These are phyloP conservation scores for Lasiurus borealis DNA, from an alignment of 2,113 vertebrate genomes.

Conservation along the genomic window DNA sequence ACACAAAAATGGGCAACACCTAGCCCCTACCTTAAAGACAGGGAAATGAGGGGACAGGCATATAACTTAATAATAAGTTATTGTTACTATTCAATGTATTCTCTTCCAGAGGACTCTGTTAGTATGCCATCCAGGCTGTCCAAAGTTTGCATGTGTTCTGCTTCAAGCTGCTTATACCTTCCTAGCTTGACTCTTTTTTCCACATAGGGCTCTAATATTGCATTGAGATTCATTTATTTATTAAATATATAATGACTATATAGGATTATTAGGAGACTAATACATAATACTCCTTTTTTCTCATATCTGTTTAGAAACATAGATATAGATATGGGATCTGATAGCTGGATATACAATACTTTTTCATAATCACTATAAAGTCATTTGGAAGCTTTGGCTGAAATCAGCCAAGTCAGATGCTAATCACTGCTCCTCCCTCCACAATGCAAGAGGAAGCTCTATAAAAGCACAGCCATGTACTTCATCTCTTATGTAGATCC, in stretches of 20 bases:
- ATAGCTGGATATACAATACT: not conserved
- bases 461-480: not conserved
- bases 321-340: not conserved
- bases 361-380: not conserved
- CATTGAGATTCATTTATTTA: slow-evolving; percentile 10
- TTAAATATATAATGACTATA: not conserved
- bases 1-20: not conserved
- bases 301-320: not conserved
- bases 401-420: not conserved
- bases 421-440: not conserved
- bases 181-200: not conserved
- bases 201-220: not conserved
- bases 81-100: not conserved
- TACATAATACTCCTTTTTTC: not conserved
- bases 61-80: not conserved
- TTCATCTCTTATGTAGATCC: not conserved
- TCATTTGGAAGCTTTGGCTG: slow-evolving; percentile 20
- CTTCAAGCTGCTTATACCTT: not conserved
- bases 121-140: not conserved
- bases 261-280: slow-evolving; percentile 43
- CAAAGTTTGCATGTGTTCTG: not conserved
- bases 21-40: not conserved
- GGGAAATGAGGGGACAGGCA: not conserved
- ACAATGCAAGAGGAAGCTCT: not conserved
- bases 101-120: not conserved